These are phyloP conservation scores for Siphamia tubifer DNA, from an alignment of 2,113 vertebrate species.

Conservation along the genomic window DNA sequence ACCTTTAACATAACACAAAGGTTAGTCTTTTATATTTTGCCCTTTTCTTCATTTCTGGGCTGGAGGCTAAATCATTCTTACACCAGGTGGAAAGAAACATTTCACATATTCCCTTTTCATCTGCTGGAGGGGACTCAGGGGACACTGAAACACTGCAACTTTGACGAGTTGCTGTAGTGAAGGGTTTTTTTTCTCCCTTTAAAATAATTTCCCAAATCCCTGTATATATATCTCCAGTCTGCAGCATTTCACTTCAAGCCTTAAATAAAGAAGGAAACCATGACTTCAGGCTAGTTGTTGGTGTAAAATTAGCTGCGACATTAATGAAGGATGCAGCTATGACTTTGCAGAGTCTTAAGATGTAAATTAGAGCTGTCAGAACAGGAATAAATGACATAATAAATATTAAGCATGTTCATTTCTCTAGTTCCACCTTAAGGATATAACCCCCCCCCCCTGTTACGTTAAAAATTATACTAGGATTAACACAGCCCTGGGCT, in stretches of 20 bases:
- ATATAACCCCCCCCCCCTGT: not conserved
- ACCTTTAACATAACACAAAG: too few relatives aligned
- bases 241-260: not conserved
- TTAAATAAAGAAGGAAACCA: not conserved
- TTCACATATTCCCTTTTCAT: not conserved
- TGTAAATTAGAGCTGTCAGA: not conserved
- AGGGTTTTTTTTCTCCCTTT: not conserved
- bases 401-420: not conserved
- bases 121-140: not conserved
- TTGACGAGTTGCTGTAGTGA: not conserved
- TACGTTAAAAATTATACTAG: not conserved
- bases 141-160: not conserved
- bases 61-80: not conserved
- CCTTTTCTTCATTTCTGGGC: not conserved
- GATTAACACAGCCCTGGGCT: not conserved
- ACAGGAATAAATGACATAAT: not conserved
- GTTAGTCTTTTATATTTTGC: not conserved
- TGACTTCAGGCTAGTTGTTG: not conserved
- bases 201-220: not conserved
- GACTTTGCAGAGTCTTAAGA: not conserved
- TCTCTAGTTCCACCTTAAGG: not conserved
- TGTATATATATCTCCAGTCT: too few relatives aligned
- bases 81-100: not conserved
- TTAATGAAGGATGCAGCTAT: not conserved
- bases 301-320: not conserved